Percentiles rank a stretch among this genome's conserved stretches.
phyloP scores from a whole-genome alignment of 2,797 vertebrate genomes.

The Sebastes jordani region DNA sequence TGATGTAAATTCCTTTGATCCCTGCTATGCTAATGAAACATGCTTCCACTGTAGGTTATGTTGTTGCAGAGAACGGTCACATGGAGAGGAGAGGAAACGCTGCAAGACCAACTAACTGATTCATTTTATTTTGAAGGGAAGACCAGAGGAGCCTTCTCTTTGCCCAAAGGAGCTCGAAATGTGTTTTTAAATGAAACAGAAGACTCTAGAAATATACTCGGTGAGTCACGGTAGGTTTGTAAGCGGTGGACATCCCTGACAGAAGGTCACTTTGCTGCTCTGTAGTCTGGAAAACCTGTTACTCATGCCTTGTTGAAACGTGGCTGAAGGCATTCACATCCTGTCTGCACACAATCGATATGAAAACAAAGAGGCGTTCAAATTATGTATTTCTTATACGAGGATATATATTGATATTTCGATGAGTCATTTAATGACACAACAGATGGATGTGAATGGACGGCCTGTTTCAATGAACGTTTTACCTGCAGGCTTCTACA shows the following conservation, averaged over 20 bases:
- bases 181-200: slow-evolving; percentile 92
- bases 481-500: slow-evolving; percentile 40
- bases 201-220: slow-evolving; percentile 88
- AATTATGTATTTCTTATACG: neutral
- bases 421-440: neutral
- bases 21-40: slow-evolving; percentile 27
- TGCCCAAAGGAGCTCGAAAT: slow-evolving; percentile 93
- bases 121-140: slow-evolving; percentile 89
- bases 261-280: slow-evolving; percentile 57
- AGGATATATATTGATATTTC: neutral
- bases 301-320: slow-evolving; percentile 50
- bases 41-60: slow-evolving; percentile 15
- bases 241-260: slow-evolving; percentile 80
- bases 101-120: slow-evolving; percentile 74
- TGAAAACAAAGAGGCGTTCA: neutral
- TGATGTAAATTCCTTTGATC: slow-evolving; percentile 8
- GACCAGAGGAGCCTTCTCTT: slow-evolving; percentile 88
- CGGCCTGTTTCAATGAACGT: slow-evolving; percentile 50
- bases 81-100: slow-evolving; percentile 8
- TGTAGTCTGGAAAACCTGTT: slow-evolving; percentile 11
- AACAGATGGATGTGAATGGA: slow-evolving; percentile 49
- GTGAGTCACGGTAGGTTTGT: slow-evolving; percentile 86
- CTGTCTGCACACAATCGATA: neutral
- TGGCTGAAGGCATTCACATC: slow-evolving; percentile 56
- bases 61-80: slow-evolving; percentile 1